A percentile compares a stretch with the other conserved stretches of the same genome.
These are phyloP conservation scores for Eubucco bourcierii DNA, from an alignment of 2,113 vertebrate genomes.

Conservation along the genomic window DNA sequence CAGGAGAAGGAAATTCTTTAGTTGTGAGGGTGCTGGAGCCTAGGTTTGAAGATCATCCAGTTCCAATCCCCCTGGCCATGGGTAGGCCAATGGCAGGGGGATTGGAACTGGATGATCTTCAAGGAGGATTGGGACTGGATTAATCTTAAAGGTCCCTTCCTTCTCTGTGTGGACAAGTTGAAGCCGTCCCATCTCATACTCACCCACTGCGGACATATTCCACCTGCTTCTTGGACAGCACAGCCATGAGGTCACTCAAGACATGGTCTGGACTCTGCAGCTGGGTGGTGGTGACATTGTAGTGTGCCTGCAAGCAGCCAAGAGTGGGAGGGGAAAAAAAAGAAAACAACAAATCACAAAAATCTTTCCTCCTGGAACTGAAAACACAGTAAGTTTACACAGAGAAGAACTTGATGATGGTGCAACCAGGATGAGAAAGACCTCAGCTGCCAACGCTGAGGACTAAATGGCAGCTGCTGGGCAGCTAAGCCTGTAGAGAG, in stretches of 20 bases:
- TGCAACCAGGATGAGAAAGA: not conserved
- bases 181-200: constrained; percentile 25
- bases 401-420: not conserved
- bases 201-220: constrained; percentile 92
- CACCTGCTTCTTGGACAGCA: constrained; percentile 86
- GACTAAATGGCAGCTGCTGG: not conserved
- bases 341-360: not conserved
- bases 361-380: not conserved
- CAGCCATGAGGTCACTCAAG: constrained; percentile 84
- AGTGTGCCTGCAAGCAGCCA: constrained; percentile 81
- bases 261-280: constrained; percentile 88
- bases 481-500: not conserved
- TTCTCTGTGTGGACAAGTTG: not conserved
- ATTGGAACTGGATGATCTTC: too few relatives aligned
- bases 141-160: too few relatives aligned
- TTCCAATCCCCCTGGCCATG: too few relatives aligned
- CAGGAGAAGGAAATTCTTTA: too few relatives aligned
- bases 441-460: not conserved
- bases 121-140: too few relatives aligned
- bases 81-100: too few relatives aligned
- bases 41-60: too few relatives aligned
- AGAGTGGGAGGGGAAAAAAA: not conserved
- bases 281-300: constrained; percentile 89
- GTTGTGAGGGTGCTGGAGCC: too few relatives aligned
- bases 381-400: not conserved